Evolutionary conservation across 2,888 invertebrate genomes (phyloP), one percentile per base, ranked within the genome.

Genomic region (Drosophila demipolita): DNA sequence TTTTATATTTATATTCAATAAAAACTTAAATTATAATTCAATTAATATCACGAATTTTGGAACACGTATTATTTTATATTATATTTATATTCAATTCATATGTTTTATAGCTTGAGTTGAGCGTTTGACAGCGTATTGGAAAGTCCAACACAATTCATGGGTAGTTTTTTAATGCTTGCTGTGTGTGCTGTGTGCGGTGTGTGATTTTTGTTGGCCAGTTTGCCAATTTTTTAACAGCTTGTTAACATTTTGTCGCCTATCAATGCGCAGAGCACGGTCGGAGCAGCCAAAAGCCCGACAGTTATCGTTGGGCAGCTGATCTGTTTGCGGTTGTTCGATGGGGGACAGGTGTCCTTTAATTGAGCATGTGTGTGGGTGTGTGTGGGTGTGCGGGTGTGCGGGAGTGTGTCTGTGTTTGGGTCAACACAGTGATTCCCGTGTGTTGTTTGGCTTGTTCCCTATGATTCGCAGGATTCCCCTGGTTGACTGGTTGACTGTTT

Each of bases 181-280:
- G 42, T 32, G 48, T 48, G 48, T 36, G 53, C 23, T 53, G 35
- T 48, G 62, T 58, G 32, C 61, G 53, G 38, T 68, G 74, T 67
- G 66, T 50, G 60, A 59, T 62, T 73, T 52, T 66, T 67, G 66
- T 58, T 66, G 73, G 60, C 50, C 78, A 77, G 78, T 69, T 73
- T 78, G 68, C 50, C 65, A 62, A 77, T 82, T 82, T 87, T 85
- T 87, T 80, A 87, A 87, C 89, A 87, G 89, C 87, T 84, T 89
- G 89, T 87, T 87, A 87, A 87, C 89, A 89, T 84, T 87, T 87
- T 89, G 89, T 78, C 87, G 89, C 77, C 82, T 82, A 78, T 87
- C 84, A 80, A 78, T 80, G 87, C 45, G 49, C 59, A 35, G 49
- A 29, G 54, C 40, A 32, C 42, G 61, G 38, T 49, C 36, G 42